These are phyloP conservation scores for Sesamia inferens DNA, from an alignment of 2,888 invertebrate genomes.

Conservation along the genomic window DNA sequence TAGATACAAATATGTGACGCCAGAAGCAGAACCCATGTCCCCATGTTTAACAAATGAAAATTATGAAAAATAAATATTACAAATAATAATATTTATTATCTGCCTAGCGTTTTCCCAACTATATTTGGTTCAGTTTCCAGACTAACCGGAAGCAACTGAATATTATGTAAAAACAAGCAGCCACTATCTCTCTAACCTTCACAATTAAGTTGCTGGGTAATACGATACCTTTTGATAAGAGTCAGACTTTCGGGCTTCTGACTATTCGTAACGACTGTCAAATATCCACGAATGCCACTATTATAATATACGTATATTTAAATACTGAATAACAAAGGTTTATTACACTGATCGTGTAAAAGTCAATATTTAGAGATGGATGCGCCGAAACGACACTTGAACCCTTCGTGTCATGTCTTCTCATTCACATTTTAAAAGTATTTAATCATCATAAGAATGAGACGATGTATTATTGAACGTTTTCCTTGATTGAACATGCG, in stretches of 20 bases:
- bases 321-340: constrained; percentile 33
- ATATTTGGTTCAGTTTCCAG: not conserved
- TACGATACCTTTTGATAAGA: not conserved
- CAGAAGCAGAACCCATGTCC: too few relatives aligned
- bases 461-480: constrained; percentile 74
- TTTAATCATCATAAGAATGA: constrained; percentile 68
- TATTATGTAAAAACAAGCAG: not conserved
- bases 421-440: constrained; percentile 57
- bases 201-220: not conserved
- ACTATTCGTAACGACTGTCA: not conserved
- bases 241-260: not conserved
- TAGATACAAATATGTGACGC: too few relatives aligned
- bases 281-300: not conserved
- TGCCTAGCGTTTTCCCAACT: not conserved
- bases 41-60: too few relatives aligned
- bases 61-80: not conserved
- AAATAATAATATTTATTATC: not conserved
- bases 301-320: not conserved
- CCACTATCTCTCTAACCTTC: not conserved
- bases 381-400: constrained; percentile 60
- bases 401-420: constrained; percentile 48
- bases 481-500: constrained; percentile 75
- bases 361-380: constrained; percentile 42
- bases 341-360: constrained; percentile 54
- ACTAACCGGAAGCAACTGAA: not conserved